Percentiles rank a stretch among this genome's conserved stretches.
phyloP scores from a whole-genome alignment of 2,797 vertebrate genomes.

The Falco concolor region DNA sequence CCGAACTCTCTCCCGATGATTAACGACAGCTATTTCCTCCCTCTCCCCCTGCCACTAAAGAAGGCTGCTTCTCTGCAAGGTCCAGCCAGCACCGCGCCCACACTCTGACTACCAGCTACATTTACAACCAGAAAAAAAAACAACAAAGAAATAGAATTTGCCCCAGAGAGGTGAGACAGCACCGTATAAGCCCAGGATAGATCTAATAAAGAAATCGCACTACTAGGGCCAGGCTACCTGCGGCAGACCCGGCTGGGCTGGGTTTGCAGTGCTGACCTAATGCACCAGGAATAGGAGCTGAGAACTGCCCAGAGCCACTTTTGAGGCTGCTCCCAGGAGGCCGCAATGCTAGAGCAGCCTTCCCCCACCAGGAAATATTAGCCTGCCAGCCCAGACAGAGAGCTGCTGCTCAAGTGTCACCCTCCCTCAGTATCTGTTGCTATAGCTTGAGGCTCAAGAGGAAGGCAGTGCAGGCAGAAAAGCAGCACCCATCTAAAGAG shows the following conservation, averaged over 20 bases:
- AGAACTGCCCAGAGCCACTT: neutral
- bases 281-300: neutral
- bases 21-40: slow-evolving; percentile 35
- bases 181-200: neutral
- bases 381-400: neutral
- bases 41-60: neutral
- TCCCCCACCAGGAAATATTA: neutral
- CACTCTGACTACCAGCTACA: neutral
- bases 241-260: neutral
- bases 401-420: neutral
- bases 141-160: neutral
- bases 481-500: neutral
- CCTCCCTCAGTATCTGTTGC: neutral
- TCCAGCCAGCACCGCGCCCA: neutral
- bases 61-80: neutral
- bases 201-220: neutral
- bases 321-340: neutral
- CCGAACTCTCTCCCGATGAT: neutral
- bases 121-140: neutral
- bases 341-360: neutral
- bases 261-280: neutral
- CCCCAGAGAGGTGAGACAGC: neutral
- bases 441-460: neutral
- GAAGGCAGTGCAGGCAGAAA: neutral
- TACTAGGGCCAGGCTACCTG: neutral